These are phyloP conservation scores for Glomeris marginata DNA, from an alignment of 2,888 invertebrate genomes.

Conservation along the genomic window DNA sequence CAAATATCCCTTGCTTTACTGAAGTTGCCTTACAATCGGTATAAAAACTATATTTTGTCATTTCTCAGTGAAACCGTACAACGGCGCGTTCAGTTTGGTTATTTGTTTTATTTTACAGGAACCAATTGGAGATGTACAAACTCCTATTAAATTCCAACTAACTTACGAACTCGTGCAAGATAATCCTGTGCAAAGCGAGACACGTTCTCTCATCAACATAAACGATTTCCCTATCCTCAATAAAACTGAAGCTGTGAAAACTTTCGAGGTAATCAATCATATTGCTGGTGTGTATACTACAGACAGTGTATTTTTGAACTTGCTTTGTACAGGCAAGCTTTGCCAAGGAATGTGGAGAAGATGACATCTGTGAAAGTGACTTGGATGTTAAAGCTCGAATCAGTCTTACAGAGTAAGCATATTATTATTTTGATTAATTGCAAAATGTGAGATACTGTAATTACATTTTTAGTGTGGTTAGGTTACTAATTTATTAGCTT, in stretches of 20 bases:
- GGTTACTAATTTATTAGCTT: no score
- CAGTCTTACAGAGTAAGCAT: slow-evolving; percentile 1
- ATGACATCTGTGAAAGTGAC: slow-evolving; percentile 74
- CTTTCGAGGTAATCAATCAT: slow-evolving; percentile 36
- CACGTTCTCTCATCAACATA: slow-evolving; percentile 46
- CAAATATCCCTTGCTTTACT: slow-evolving; percentile 45
- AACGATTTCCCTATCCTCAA: slow-evolving; percentile 76
- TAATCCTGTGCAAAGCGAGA: slow-evolving; percentile 41
- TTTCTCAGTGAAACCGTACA: background rate
- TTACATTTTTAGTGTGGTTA: no score
- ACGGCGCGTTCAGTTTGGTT: background rate
- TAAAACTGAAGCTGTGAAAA: slow-evolving; percentile 61
- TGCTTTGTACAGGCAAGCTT: slow-evolving; percentile 50
- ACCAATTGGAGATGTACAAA: slow-evolving; percentile 71
- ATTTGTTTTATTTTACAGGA: slow-evolving; percentile 35
- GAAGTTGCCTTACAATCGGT: slow-evolving; percentile 42
- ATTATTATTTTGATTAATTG: no score
- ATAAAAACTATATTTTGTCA: no score
- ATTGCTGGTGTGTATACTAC: background rate
- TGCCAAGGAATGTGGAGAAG: slow-evolving; percentile 78
- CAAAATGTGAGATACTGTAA: no score
- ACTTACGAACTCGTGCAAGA: slow-evolving; percentile 64
- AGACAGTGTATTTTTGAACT: slow-evolving; percentile 2
- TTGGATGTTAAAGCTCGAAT: slow-evolving; percentile 44
- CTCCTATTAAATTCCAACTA: slow-evolving; percentile 68